phyloP scores from a whole-genome alignment of 2,888 invertebrate species.

The Pollenia amentaria region DNA sequence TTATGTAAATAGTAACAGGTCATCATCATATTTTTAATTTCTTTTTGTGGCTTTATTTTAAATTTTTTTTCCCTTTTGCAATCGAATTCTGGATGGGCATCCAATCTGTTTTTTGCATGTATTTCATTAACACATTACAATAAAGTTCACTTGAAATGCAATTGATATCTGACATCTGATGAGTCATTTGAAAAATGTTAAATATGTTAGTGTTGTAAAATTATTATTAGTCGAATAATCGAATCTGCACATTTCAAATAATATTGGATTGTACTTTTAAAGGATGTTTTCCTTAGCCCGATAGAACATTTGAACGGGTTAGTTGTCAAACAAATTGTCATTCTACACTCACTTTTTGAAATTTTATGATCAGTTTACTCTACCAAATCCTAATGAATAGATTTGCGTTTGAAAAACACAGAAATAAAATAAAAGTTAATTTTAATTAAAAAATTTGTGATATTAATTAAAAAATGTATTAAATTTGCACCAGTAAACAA shows the following conservation, averaged over 20 bases:
- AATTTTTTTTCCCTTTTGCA: slow-evolving; percentile 7
- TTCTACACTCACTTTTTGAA: too few species aligned
- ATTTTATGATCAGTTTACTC: too few species aligned
- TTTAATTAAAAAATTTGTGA: too few species aligned
- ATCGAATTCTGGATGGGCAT: neutral
- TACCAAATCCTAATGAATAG: too few species aligned
- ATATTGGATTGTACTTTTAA: too few species aligned
- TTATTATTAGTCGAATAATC: neutral
- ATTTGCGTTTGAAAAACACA: too few species aligned
- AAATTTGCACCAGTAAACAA: too few species aligned
- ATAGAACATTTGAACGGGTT: too few species aligned
- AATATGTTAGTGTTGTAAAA: slow-evolving; percentile 7
- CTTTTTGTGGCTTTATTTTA: slow-evolving; percentile 2
- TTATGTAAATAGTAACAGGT: slow-evolving; percentile 50
- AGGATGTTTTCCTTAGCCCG: too few species aligned
- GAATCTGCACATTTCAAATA: neutral
- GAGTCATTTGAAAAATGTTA: slow-evolving; percentile 53
- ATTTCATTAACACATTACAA: slow-evolving; percentile 53
- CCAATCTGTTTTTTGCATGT: neutral
- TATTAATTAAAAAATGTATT: too few species aligned
- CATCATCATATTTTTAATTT: slow-evolving; percentile 16
- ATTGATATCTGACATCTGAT: slow-evolving; percentile 52
- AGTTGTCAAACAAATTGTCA: too few species aligned
- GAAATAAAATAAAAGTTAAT: too few species aligned
- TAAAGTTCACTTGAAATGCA: slow-evolving; percentile 56